Base-by-base conservation (phyloP, 2,113 vertebrate species). In the Archocentrus centrarchus region DNA sequence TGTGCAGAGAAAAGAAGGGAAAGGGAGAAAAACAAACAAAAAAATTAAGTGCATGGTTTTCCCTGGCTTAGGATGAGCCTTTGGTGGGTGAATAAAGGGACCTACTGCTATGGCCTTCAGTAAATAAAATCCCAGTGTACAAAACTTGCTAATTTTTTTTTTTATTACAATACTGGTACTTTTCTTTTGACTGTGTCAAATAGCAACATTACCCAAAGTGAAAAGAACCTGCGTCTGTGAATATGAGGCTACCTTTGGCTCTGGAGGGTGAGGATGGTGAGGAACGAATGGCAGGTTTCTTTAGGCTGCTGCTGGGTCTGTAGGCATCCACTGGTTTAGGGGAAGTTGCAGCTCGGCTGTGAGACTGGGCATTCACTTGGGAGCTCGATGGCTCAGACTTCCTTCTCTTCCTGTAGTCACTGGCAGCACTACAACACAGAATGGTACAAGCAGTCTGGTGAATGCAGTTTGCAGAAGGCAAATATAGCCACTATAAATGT, bases 321-420 rank as follows among this genome's bases (percentile, higher is more conserved):
- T 95, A 95, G 37, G 92, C 81, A 88, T 97, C 97, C 7, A 93
- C 92, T 6, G 88, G 91, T 61, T 95, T 94, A 1, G 93, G 93
- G 68, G 94, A 94, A 1, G 87, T 81, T 44, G 93, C 94, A 91
- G 92, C 94, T 27, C 92, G 90, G 6, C 93, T 95, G 66, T 95
- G 97, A 1, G 93, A 95, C 79, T 92, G 93, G 2, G 81, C 82
- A 61, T 94, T 95, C 11, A 95, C 96, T 20, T 96, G 97, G 61
- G 95, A 96, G 30, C 96, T 97, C 0, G 97, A 93, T 5, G 98
- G 98, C 91, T 99, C 98, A 0, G 98, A 99, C 97, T 98, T 99
- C 96, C 98, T 96, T 62, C 98, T 95, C 86, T 99, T 99, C 58
- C 98, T 96, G 90, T 98, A 99, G 95, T 99, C 98, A 14, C 97